Evolutionary conservation across 1,140 invertebrate genomes (phyloP).

Genomic region (Musca domestica): DNA sequence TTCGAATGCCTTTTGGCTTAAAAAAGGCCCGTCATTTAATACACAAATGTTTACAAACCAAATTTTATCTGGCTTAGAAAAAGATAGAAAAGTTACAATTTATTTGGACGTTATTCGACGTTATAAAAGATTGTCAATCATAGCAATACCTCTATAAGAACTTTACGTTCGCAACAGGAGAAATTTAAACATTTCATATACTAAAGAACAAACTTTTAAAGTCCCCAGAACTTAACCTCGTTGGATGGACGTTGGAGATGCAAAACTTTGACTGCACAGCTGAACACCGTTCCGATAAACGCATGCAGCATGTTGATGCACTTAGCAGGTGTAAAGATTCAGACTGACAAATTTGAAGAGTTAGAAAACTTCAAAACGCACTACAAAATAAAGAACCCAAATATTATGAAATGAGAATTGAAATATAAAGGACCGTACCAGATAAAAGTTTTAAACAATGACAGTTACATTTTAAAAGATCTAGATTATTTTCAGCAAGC

Average conservation of each 20-base stretch:
- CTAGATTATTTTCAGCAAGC: too few species aligned
- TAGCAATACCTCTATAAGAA: slow-evolving; percentile 34
- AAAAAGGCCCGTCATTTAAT: slow-evolving; percentile 41
- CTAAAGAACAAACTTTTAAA: slow-evolving; percentile 32
- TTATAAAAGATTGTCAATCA: slow-evolving; percentile 31
- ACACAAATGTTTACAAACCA: slow-evolving; percentile 32
- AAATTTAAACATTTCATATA: slow-evolving; percentile 32
- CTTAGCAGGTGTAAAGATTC: slow-evolving; percentile 31
- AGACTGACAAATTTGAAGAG: slow-evolving; percentile 25
- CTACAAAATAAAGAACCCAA: slow-evolving; percentile 23
- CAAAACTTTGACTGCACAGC: slow-evolving; percentile 49
- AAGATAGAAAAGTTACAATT: neutral
- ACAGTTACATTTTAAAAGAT: too few species aligned
- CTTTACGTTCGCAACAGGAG: slow-evolving; percentile 30
- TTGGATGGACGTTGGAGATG: slow-evolving; percentile 41
- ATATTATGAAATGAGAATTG: slow-evolving; percentile 24
- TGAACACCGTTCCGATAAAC: slow-evolving; percentile 29
- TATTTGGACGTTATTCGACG: neutral
- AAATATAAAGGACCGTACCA: too few species aligned
- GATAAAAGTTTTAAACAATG: too few species aligned
- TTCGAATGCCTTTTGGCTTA: slow-evolving; percentile 24
- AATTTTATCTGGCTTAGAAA: neutral
- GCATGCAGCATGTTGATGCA: slow-evolving; percentile 48
- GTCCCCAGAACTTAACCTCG: slow-evolving; percentile 36
- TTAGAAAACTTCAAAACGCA: slow-evolving; percentile 9